Conservation (phyloP, 2,113 vertebrate species). For the Rattus rattus region DNA sequence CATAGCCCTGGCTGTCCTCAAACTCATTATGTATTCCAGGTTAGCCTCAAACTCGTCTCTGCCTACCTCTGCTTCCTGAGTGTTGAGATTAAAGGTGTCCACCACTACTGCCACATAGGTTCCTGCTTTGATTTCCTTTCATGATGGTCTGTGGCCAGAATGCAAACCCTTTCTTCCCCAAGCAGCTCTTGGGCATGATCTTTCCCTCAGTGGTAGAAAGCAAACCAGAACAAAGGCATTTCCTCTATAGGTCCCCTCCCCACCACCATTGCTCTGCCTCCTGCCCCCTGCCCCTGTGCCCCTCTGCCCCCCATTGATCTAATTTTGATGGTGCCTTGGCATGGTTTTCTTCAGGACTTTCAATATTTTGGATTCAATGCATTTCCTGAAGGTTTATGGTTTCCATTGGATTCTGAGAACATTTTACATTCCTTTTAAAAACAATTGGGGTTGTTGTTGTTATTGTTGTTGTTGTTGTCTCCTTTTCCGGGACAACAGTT, state of each 20-base stretch:
- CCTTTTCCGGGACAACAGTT: background rate
- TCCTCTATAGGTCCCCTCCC: background rate
- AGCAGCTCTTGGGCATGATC: background rate
- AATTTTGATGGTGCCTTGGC: background rate
- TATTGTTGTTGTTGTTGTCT: too few relatives aligned
- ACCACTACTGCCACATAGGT: background rate
- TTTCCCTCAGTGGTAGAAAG: background rate
- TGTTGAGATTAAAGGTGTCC: background rate
- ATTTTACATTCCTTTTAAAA: background rate
- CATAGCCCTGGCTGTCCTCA: background rate
- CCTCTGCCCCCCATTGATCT: background rate
- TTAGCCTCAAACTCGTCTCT: background rate
- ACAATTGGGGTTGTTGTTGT: too few relatives aligned
- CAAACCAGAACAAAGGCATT: background rate
- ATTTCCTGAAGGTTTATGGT: background rate
- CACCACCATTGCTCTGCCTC: too few relatives aligned
- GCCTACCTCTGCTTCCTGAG: background rate
- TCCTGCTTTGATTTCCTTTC: background rate
- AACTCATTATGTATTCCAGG: background rate
- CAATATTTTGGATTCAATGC: background rate
- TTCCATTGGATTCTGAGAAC: background rate
- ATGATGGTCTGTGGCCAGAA: background rate
- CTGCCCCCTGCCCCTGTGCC: background rate
- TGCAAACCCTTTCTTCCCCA: background rate
- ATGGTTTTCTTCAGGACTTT: background rate